phyloP scores from a whole-genome alignment of 1,140 invertebrate genomes.

The Sarcophaga peregrina region DNA sequence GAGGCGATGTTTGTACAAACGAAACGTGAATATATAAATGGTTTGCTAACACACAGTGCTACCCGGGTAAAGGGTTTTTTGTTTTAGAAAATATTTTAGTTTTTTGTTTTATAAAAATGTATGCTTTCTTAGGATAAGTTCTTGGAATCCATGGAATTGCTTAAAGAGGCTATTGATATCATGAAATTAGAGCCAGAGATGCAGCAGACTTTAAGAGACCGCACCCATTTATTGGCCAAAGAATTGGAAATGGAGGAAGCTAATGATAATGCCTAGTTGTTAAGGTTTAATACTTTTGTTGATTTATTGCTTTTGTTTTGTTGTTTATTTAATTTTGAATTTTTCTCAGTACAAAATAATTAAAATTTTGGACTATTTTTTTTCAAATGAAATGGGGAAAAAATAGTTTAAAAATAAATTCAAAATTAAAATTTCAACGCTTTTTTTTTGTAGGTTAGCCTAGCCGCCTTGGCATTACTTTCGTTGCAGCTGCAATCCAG shows the following conservation, averaged over 20 bases:
- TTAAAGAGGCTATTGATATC: slow-evolving; percentile 71
- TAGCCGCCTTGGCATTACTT: too few relatives aligned
- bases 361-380: neutral
- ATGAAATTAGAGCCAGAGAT: slow-evolving; percentile 71
- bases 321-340: neutral
- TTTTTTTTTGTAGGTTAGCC: too few relatives aligned
- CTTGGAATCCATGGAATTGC: slow-evolving; percentile 68
- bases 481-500: too few relatives aligned
- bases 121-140: slow-evolving; percentile 65
- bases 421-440: too few relatives aligned
- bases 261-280: neutral
- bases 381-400: neutral
- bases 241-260: slow-evolving; percentile 39
- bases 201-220: slow-evolving; percentile 67
- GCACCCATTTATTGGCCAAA: slow-evolving; percentile 35
- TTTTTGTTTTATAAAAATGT: slow-evolving; percentile 12
- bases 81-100: neutral
- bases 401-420: neutral
- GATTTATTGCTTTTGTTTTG: neutral
- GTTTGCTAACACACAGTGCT: slow-evolving; percentile 68
- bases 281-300: neutral
- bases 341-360: neutral
- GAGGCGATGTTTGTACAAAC: slow-evolving; percentile 70
- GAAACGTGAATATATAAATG: slow-evolving; percentile 68
- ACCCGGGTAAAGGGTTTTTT: slow-evolving; percentile 64